Percentiles rank a stretch among this genome's conserved stretches.
phyloP scores from a whole-genome alignment of 2,888 invertebrate genomes.

The Oscheius sp. region DNA sequence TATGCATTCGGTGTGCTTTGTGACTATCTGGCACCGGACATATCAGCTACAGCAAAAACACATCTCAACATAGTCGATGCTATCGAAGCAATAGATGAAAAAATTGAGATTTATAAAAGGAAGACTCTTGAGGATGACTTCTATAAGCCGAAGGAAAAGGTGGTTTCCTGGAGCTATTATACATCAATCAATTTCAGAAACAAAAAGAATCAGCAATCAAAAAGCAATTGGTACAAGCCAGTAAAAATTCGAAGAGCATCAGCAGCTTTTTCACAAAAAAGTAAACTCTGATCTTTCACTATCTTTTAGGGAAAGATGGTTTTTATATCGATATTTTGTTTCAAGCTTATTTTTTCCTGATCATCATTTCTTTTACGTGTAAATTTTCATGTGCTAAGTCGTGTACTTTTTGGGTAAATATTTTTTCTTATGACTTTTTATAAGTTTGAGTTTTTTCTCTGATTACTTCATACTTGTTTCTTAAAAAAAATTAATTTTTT shows the following conservation, averaged over 20 bases:
- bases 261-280: conserved; percentile 56
- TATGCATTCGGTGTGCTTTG: conserved; percentile 48
- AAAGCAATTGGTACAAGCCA: conserved; percentile 58
- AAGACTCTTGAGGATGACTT: no score
- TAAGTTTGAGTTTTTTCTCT: neutral
- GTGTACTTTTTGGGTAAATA: neutral
- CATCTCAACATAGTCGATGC: conserved; percentile 44
- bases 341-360: neutral
- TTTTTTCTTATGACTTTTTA: conserved; percentile 2
- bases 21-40: conserved; percentile 38
- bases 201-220: conserved; percentile 44
- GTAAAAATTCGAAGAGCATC: conserved; percentile 60
- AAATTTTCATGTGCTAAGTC: no score
- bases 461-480: neutral
- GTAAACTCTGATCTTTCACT: conserved; percentile 7
- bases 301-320: neutral
- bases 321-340: neutral
- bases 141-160: no score
- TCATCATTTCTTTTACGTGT: no score
- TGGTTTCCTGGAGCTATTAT: no score
- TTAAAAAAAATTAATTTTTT: neutral
- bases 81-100: conserved; percentile 2
- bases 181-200: no score
- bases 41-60: conserved; percentile 4
- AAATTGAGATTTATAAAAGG: conserved; percentile 19